These are phyloP conservation scores for Acrocephalus kingi DNA, from an alignment of 2,113 vertebrate genomes.

Conservation along the genomic window DNA sequence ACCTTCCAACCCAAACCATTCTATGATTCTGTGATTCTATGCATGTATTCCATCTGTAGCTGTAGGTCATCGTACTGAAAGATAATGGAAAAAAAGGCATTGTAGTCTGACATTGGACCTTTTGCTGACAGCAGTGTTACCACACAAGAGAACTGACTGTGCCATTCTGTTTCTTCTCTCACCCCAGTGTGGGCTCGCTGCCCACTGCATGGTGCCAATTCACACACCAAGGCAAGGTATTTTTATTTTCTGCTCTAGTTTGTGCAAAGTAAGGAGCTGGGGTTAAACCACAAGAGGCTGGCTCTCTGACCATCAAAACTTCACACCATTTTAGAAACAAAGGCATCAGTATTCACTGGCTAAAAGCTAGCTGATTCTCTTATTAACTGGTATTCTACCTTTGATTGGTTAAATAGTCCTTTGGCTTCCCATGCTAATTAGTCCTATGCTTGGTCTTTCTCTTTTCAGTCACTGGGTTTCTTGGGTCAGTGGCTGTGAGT, in stretches of 20 bases:
- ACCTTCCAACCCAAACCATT: not conserved
- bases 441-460: not conserved
- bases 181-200: not conserved
- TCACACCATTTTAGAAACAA: not conserved
- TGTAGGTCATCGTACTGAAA: not conserved
- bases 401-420: not conserved
- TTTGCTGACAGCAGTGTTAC: not conserved
- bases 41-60: not conserved
- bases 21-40: not conserved
- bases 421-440: not conserved
- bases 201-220: not conserved
- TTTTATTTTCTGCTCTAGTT: not conserved
- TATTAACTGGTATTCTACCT: not conserved
- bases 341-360: not conserved
- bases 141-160: not conserved
- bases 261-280: not conserved
- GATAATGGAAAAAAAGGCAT: not conserved
- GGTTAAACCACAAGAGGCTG: not conserved
- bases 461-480: not conserved
- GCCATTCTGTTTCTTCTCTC: not conserved
- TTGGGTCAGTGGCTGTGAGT: not conserved
- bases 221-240: not conserved
- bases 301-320: not conserved
- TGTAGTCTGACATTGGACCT: not conserved
- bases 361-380: not conserved